A percentile compares a stretch with the other conserved stretches of the same genome.
Conservation (phyloP, 2,888 invertebrate genomes). For the Conops quadrifasciatus region DNA sequence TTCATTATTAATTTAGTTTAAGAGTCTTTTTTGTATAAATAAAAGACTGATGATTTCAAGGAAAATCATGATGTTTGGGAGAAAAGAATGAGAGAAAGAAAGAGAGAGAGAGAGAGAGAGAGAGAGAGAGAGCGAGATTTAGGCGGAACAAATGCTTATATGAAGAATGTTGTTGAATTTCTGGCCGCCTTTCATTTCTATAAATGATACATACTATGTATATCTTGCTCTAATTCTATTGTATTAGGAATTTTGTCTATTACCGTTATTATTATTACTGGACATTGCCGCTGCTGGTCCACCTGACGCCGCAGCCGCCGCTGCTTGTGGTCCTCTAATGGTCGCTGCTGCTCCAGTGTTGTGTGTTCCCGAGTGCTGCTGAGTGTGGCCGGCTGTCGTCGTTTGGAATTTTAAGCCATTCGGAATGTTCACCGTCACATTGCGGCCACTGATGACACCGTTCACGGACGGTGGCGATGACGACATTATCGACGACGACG, state of each 20-base stretch:
- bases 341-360: slow-evolving; percentile 49
- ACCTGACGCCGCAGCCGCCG: slow-evolving; percentile 36
- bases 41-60: slow-evolving; percentile 18
- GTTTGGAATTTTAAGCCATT: slow-evolving; percentile 53
- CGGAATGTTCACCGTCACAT: slow-evolving; percentile 49
- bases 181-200: too few species aligned
- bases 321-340: slow-evolving; percentile 46
- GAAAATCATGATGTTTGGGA: not conserved
- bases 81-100: slow-evolving; percentile 28
- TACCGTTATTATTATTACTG: slow-evolving; percentile 52
- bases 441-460: slow-evolving; percentile 48
- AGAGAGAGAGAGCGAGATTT: not conserved
- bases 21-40: slow-evolving; percentile 9
- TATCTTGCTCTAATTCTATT: too few species aligned
- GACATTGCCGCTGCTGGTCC: slow-evolving; percentile 35
- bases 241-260: slow-evolving; percentile 25
- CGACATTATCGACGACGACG: slow-evolving; percentile 56
- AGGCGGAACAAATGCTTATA: not conserved
- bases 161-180: too few species aligned
- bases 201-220: too few species aligned
- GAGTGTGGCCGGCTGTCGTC: slow-evolving; percentile 40
- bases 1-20: slow-evolving; percentile 32
- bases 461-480: slow-evolving; percentile 56
- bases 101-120: slow-evolving; percentile 14
- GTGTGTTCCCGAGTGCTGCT: slow-evolving; percentile 47